These are phyloP conservation scores for Zhuqinia jingwanae DNA, from an alignment of 2,888 invertebrate species.

Conservation along the genomic window DNA sequence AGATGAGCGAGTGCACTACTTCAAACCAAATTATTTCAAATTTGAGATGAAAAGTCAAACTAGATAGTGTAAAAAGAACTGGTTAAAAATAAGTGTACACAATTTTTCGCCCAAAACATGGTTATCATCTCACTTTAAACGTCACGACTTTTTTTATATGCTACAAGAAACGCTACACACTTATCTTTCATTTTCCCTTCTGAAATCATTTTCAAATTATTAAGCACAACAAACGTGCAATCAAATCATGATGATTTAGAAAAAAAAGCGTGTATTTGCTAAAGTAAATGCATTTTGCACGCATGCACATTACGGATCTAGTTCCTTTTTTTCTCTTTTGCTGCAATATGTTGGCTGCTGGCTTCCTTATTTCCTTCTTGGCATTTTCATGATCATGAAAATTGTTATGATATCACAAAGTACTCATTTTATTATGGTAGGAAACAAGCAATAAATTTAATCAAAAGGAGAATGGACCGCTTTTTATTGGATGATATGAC, in stretches of 20 bases:
- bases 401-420: constrained; percentile 66
- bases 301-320: not conserved
- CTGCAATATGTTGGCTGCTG: not conserved
- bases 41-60: not conserved
- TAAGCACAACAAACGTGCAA: not conserved
- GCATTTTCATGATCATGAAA: not conserved
- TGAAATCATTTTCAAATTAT: constrained; percentile 19
- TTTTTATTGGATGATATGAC: not conserved
- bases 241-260: no score
- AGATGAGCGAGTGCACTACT: constrained; percentile 11
- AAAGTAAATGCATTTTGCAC: no score
- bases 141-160: no score
- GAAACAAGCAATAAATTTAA: constrained; percentile 68
- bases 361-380: no score
- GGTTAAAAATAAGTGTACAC: not conserved
- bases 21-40: not conserved
- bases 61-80: not conserved
- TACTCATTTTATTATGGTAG: constrained; percentile 65
- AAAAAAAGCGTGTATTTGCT: no score
- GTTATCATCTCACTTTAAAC: constrained; percentile 63
- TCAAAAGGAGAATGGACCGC: constrained; percentile 61
- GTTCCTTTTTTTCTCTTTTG: not conserved
- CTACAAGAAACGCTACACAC: constrained; percentile 30
- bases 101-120: constrained; percentile 12
- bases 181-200: not conserved